Evolutionary conservation across 37 sponge, comb jelly and placozoan species (phyloP), one percentile per base, ranked within the genome.

Genomic region (Cliona cf. orientalis): DNA sequence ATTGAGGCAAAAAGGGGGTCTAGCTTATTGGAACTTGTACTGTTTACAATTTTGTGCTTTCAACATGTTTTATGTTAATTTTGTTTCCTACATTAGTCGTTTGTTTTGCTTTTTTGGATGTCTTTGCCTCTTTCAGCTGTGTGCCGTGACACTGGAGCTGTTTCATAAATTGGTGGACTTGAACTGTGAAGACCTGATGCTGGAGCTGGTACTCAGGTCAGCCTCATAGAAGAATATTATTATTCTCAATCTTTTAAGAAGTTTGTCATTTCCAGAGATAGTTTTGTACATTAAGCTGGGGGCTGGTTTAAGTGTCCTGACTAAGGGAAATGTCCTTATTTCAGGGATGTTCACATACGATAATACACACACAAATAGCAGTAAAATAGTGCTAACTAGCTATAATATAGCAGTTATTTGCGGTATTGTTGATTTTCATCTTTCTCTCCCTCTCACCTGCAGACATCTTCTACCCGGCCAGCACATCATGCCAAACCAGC

Each of bases 141-240:
- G 82, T 75, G 29, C 85, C 29, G 92, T 91, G 39, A 38, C 95
- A 31, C 55, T 94, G 66, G 82, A 91, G 42, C 76, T 94, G 2
- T 82, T 94, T 34, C 55, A 71, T 58, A 43, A 80, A 33, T 44
- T 94, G 68, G 38, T 94, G 33, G 79, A 88, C 43, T 66, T 94
- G 19, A 86, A 87, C 77, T 90, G 94, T 83, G 94, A 94, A 58
- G 94, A 94, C 36, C 71, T 94, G 28, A 77, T 94, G 71, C 23
- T 94, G 45, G 77, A 83, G 38, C 76, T 90, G 38, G 64, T 84
- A 0, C 60, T 94, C 35, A 86, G 80, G 94, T 94, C 53, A 81
- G 86, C 64, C 17, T 23, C 21, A 43, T 70, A 34, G 63, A 21
- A 49, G 9, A 14, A 49, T 49, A 14, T 49, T 19, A 49, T 49